Evolutionary conservation across 2,797 vertebrate genomes (phyloP), one percentile per base, ranked within the genome.

Genomic region (Gymnopithys bicolor): DNA sequence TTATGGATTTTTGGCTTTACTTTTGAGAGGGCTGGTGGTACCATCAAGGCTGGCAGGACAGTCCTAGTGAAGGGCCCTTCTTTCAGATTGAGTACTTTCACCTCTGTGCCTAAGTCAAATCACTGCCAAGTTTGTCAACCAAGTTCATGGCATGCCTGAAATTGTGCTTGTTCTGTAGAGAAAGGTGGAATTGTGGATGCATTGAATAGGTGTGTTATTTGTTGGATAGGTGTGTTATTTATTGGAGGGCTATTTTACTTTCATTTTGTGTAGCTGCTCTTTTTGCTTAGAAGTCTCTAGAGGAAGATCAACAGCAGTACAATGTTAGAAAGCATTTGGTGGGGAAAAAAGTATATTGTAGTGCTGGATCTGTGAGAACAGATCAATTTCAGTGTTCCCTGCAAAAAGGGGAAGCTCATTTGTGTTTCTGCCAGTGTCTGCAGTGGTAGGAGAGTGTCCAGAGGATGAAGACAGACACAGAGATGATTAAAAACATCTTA

Each of bases 221-320:
- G 39, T 55, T 48, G 49, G 56, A 84, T 46, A 43, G 49, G 51
- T 63, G 22, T 74, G 9, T 60, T 77, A 60, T 73, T 96, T 92
- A 43, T 55, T 48, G 49, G 56, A 84, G 30, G 33, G 9, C 78
- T 81, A 52, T 86, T 94, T 89, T 83, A 56, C 89, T 95, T 95
- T 95, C 85, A 68, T 93, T 94, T 93, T 95, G 37, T 69, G 7
- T 30, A 64, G 66, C 25, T 75, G 15, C 19, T 81, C 46, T 58
- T 82, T 84, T 91, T 79, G 11, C 41, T 59, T 59, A 8, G 48
- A 62, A 66, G 52, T 88, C 70, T 93, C 59, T 53, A 66, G 76
- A 81, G 71, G 62, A 39, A 24, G 55, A 63, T 63, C 10, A 23
- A 48, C 60, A 75, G 35, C 62, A 82, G 62, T 73, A 51, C 43